Percentiles rank a stretch among this genome's conserved stretches.
Conservation (phyloP, 2,888 invertebrate genomes). For the Ernsta delagoae region DNA sequence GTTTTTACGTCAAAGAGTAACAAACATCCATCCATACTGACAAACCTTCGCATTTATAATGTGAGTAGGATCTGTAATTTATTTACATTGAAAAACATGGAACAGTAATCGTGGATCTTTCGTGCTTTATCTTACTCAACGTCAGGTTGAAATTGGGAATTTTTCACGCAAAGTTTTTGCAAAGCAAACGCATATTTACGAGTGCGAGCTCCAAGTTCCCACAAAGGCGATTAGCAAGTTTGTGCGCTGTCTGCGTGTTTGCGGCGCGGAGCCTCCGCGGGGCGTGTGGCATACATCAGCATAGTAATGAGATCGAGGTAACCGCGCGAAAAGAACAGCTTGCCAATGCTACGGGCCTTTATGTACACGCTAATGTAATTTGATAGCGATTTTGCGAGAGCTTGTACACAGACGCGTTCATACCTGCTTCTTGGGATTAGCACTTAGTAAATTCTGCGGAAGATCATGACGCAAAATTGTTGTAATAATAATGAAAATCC, state of each 20-base stretch:
- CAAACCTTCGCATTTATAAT: too few species aligned
- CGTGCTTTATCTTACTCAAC: not conserved
- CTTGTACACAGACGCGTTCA: not conserved
- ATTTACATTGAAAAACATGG: too few species aligned
- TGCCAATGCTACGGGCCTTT: slow-evolving; percentile 9
- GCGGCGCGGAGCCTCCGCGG: slow-evolving; percentile 6
- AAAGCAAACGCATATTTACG: slow-evolving; percentile 26
- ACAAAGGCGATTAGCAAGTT: slow-evolving; percentile 33
- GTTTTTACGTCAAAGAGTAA: too few species aligned
- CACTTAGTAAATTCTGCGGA: too few species aligned
- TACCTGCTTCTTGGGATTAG: not conserved
- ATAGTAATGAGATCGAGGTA: slow-evolving; percentile 36
- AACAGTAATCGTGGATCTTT: not conserved
- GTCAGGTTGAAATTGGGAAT: not conserved
- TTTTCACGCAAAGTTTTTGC: slow-evolving; percentile 11
- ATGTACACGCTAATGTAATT: not conserved
- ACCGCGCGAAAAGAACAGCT: slow-evolving; percentile 14
- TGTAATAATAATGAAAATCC: too few species aligned
- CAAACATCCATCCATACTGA: too few species aligned
- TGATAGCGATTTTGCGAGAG: not conserved
- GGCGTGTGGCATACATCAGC: slow-evolving; percentile 32
- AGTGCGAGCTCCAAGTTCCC: slow-evolving; percentile 25
- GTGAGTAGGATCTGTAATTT: too few species aligned
- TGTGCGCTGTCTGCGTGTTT: slow-evolving; percentile 16
- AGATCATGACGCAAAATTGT: too few species aligned